Conservation (phyloP, 1,140 invertebrate species). For the Trachymyrmex cornetzi region DNA sequence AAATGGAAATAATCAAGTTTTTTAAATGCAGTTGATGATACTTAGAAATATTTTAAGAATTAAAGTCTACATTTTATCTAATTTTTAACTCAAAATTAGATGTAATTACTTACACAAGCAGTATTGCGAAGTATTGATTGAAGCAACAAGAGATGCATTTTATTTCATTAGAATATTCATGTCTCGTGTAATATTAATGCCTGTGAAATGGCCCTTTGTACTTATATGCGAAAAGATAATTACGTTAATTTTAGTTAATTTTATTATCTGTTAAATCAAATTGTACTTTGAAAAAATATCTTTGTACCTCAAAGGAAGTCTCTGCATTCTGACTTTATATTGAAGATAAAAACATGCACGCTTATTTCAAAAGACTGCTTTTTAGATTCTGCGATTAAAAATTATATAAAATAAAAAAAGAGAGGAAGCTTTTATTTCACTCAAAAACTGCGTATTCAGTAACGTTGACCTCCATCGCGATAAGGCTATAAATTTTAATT, state of each 20-base stretch:
- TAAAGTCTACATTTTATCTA: slow-evolving; percentile 34
- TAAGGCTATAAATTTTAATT: slow-evolving; percentile 44
- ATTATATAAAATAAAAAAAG: slow-evolving; percentile 32
- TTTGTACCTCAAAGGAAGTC: background rate
- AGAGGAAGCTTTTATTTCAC: slow-evolving; percentile 46
- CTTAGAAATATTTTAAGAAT: slow-evolving; percentile 12
- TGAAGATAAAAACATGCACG: slow-evolving; percentile 41
- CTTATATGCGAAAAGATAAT: slow-evolving; percentile 27
- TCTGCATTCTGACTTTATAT: slow-evolving; percentile 14
- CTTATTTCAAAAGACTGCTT: slow-evolving; percentile 67
- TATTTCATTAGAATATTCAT: slow-evolving; percentile 31
- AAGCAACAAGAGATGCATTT: slow-evolving; percentile 19
- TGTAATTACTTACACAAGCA: slow-evolving; percentile 37
- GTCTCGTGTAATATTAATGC: slow-evolving; percentile 20
- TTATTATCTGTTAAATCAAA: slow-evolving; percentile 13
- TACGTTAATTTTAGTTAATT: slow-evolving; percentile 34
- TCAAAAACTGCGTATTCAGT: slow-evolving; percentile 60
- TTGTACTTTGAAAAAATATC: slow-evolving; percentile 16
- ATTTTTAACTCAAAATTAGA: slow-evolving; percentile 18
- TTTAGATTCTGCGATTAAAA: slow-evolving; percentile 58
- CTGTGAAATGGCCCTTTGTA: slow-evolving; percentile 26
- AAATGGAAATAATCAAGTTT: slow-evolving; percentile 25
- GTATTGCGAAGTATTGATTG: slow-evolving; percentile 10
- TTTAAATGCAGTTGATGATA: slow-evolving; percentile 19
- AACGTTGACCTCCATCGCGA: slow-evolving; percentile 38